Conservation (phyloP, 2,888 invertebrate species). For the Lutraria lutraria region DNA sequence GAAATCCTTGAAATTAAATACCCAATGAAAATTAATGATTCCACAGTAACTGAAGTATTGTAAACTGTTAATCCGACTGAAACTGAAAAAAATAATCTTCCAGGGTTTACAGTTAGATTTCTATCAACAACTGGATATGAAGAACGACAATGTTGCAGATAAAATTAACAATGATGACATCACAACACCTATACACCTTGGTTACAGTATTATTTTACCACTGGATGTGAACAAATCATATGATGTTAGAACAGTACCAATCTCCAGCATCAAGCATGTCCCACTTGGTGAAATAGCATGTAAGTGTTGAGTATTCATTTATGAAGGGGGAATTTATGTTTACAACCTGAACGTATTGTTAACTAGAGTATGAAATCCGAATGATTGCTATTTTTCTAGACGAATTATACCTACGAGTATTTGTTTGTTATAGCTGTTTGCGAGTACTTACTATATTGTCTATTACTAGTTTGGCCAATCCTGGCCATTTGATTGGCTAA, state of each 20-base stretch:
- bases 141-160: neutral
- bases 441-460: no score
- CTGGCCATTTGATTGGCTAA: no score
- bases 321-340: neutral
- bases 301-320: constrained; percentile 29
- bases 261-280: constrained; percentile 58
- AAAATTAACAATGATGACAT: neutral
- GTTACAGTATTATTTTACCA: constrained; percentile 60
- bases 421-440: no score
- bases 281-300: constrained; percentile 62
- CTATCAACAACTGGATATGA: constrained; percentile 25
- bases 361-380: no score
- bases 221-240: constrained; percentile 42
- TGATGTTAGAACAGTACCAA: constrained; percentile 52
- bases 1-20: no score
- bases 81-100: neutral
- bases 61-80: no score
- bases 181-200: constrained; percentile 41
- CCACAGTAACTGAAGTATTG: no score
- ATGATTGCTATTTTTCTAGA: no score
- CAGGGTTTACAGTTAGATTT: constrained; percentile 65
- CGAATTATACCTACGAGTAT: no score
- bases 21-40: no score
- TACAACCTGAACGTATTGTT: no score
- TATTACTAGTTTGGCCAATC: no score